A percentile compares a stretch with the other conserved stretches of the same genome.
These are phyloP conservation scores for Eulithis prunata DNA, from an alignment of 2,888 invertebrate species.

Conservation along the genomic window DNA sequence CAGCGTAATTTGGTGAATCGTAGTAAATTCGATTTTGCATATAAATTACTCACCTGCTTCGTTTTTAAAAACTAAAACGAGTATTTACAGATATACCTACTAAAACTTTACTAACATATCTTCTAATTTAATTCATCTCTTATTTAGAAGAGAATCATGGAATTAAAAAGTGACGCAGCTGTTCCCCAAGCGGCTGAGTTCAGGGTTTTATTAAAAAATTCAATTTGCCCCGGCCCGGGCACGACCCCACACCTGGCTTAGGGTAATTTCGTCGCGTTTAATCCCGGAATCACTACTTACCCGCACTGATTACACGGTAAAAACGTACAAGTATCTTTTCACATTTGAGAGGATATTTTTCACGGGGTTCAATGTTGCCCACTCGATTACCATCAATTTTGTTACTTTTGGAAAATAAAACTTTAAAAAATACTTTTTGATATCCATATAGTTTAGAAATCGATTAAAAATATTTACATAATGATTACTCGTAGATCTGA, in stretches of 20 bases:
- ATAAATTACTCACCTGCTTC: too few relatives aligned
- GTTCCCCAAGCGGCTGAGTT: constrained; percentile 6
- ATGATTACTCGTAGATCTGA: too few relatives aligned
- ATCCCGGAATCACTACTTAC: constrained; percentile 58
- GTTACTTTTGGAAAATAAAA: neutral
- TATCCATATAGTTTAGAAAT: too few relatives aligned
- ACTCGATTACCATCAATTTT: neutral
- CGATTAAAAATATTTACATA: neutral
- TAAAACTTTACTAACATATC: too few relatives aligned
- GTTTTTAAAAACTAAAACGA: too few relatives aligned
- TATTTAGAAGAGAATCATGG: neutral
- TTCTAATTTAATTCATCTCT: too few relatives aligned
- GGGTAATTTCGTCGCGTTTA: constrained; percentile 56
- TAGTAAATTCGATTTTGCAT: too few relatives aligned
- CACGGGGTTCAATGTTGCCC: constrained; percentile 5
- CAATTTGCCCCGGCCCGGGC: constrained; percentile 44
- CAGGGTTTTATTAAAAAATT: constrained; percentile 51
- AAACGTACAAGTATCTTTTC: constrained; percentile 39
- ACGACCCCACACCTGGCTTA: constrained; percentile 39
- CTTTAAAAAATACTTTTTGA: neutral
- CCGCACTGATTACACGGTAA: constrained; percentile 51
- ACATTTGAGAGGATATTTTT: constrained; percentile 37
- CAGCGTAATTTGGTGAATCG: too few relatives aligned
- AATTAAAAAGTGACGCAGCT: constrained; percentile 2
- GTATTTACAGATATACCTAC: too few relatives aligned